Base-by-base conservation (phyloP, 2,113 vertebrate genomes). In the Thalassarche chlororhynchos region DNA sequence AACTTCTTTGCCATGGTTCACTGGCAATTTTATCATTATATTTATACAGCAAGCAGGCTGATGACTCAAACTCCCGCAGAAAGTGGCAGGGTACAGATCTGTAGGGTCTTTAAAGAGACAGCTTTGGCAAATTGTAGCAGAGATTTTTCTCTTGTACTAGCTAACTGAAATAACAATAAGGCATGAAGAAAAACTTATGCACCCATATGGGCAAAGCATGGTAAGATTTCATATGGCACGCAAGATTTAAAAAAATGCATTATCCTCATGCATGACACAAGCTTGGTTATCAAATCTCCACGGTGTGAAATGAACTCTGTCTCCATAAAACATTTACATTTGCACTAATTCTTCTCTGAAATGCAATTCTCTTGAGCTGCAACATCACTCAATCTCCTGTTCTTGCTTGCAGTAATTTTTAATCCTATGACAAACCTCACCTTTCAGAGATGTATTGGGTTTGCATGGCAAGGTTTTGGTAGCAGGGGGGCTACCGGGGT, bases 1-100 rank as follows among this genome's bases (percentile, higher is more conserved):
- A 97, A 95, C 94, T 94, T 62, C 84, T 94, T 91, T 96, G 84
- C 81, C 84, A 94, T 31, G 91, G 97, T 96, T 97, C 97, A 96
- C 89, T 80, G 93, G 81, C 74, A 97, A 87, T 97, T 96, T 93
- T 91, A 93, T 65, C 91, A 91, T 85, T 89, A 91, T 89, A 96
- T 97, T 97, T 94, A 85, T 89, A 91, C 62, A 96, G 87, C 84
- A 94, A 91, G 78, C 62, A 74, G 66, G 88, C 84, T 89, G 87
- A 77, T 0, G 3, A 74, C 62, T 74, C 58, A n/a, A 23, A 82
- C 40, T 65, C 42, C 78, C 0, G 10, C 54, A 79, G 87, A 83
- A 93, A 82, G 69, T 69, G 40, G 32, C 87, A 87, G 89, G 57
- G 60, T 49, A 85, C 21, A 69, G 77, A 79, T 68, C 61, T 57